Conservation (phyloP, 2,113 vertebrate genomes). For the Peromyscus maniculatus region DNA sequence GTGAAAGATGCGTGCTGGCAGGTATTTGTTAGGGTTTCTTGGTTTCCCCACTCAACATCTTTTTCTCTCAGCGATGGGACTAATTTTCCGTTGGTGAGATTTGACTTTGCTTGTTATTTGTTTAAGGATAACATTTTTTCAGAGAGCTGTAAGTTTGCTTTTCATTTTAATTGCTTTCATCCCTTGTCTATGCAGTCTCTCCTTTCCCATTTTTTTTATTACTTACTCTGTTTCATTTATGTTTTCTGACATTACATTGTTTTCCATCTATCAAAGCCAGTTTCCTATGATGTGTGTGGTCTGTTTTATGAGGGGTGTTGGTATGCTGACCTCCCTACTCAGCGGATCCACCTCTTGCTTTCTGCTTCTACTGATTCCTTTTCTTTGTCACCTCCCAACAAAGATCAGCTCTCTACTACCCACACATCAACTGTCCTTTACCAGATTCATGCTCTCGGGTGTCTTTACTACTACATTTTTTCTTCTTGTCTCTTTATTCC, state of each 20-base stretch:
- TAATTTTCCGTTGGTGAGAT: conserved; percentile 45
- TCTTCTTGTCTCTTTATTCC: background rate
- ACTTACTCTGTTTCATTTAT: background rate
- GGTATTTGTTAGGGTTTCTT: background rate
- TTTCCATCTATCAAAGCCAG: background rate
- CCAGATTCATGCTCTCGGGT: background rate
- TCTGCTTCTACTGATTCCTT: background rate
- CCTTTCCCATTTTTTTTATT: background rate
- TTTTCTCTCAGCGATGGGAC: background rate
- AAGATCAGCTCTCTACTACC: background rate
- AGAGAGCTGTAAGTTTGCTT: conserved; percentile 57
- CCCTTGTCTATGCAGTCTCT: background rate
- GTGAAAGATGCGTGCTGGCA: background rate
- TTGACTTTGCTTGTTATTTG: conserved; percentile 38
- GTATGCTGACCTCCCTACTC: background rate
- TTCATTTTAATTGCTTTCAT: background rate
- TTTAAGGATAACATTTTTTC: conserved; percentile 46
- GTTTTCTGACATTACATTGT: background rate
- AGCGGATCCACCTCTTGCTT: background rate
- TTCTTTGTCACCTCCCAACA: background rate
- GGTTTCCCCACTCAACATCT: background rate
- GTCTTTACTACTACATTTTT: background rate
- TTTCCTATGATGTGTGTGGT: background rate
- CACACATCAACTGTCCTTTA: background rate
- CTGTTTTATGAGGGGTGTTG: background rate